Evolutionary conservation across 2,797 vertebrate species (phyloP).

Genomic region (Australoheros facetus): DNA sequence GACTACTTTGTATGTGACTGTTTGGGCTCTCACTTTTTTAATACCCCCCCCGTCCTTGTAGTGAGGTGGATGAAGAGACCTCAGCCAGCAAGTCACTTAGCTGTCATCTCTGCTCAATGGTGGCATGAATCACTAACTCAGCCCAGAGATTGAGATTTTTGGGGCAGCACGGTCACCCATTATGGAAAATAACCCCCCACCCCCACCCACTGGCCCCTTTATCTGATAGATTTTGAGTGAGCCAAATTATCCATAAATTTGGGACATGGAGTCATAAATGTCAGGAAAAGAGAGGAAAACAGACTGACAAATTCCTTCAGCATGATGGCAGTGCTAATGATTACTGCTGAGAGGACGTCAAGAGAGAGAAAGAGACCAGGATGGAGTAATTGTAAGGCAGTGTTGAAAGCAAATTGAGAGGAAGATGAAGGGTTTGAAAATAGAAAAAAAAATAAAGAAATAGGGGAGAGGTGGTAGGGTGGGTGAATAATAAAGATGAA

Average conservation of each 20-base stretch:
- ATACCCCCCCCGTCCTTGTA: constrained; percentile 31
- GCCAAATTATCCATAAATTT: constrained; percentile 79
- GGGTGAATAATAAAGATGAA: constrained; percentile 20
- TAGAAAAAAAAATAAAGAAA: constrained; percentile 3
- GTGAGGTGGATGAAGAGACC: constrained; percentile 53
- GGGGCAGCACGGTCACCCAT: constrained; percentile 54
- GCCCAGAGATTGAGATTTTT: constrained; percentile 57
- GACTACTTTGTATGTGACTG: not conserved
- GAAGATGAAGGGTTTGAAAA: constrained; percentile 21
- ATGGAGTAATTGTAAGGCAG: not conserved
- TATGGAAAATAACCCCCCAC: constrained; percentile 65
- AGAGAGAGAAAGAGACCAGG: not conserved
- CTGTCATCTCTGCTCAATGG: constrained; percentile 57
- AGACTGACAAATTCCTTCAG: constrained; percentile 64
- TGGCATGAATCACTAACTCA: constrained; percentile 69
- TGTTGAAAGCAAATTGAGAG: constrained; percentile 12
- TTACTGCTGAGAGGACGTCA: constrained; percentile 28
- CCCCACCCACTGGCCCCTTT: constrained; percentile 46
- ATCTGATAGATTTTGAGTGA: constrained; percentile 75
- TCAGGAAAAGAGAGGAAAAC: constrained; percentile 71
- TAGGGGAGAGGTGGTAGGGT: not conserved
- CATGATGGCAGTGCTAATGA: constrained; percentile 70
- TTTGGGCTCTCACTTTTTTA: constrained; percentile 27
- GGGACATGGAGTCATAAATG: constrained; percentile 74
- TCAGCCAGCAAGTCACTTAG: constrained; percentile 62